These are phyloP conservation scores for Nymphalis urticae DNA, from an alignment of 2,888 invertebrate genomes.

Conservation along the genomic window DNA sequence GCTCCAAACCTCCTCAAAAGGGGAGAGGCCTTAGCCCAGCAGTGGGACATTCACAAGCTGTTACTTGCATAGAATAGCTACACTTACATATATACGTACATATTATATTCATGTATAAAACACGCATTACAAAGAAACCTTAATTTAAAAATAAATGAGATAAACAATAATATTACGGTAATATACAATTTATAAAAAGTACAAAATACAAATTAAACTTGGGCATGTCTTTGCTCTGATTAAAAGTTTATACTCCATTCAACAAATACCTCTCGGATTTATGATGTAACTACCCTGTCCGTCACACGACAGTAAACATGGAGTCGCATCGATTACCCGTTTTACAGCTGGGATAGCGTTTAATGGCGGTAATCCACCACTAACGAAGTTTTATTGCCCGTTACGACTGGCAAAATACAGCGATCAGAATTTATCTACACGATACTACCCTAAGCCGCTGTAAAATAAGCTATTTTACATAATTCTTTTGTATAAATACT, in stretches of 20 bases:
- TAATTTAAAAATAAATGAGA: too few relatives aligned
- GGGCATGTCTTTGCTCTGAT: neutral
- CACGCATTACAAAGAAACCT: too few relatives aligned
- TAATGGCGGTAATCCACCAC: conserved; percentile 76
- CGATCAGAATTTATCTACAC: conserved; percentile 37
- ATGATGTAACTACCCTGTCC: conserved; percentile 48
- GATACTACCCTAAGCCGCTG: conserved; percentile 22
- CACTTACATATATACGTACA: too few relatives aligned
- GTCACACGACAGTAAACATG: conserved; percentile 61
- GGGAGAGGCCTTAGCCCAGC: too few relatives aligned
- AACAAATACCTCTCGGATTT: conserved; percentile 7
- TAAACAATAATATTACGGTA: neutral
- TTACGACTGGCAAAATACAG: conserved; percentile 57
- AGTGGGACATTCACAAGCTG: too few relatives aligned
- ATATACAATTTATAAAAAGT: neutral
- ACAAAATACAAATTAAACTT: neutral
- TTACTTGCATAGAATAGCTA: too few relatives aligned
- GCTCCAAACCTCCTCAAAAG: too few relatives aligned
- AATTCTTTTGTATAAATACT: neutral
- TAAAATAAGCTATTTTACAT: conserved; percentile 24
- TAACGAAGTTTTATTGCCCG: conserved; percentile 45
- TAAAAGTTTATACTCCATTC: conserved; percentile 1
- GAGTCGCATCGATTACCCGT: conserved; percentile 70
- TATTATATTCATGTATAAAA: too few relatives aligned
- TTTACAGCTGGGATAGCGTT: conserved; percentile 68